phyloP scores from a whole-genome alignment of 1,140 invertebrate species.

The Ectropis grisescens region DNA sequence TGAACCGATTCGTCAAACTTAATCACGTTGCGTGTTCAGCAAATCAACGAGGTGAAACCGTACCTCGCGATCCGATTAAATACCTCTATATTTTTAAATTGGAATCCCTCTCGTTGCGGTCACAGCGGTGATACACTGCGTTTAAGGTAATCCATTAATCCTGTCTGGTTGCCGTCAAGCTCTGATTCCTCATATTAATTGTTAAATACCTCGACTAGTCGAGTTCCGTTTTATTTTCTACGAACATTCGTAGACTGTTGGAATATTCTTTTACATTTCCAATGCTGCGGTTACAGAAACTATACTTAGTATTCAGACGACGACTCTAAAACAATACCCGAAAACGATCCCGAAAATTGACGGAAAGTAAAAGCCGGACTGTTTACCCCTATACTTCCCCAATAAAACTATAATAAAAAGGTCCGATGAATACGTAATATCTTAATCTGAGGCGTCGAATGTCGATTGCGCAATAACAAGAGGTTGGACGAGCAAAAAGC shows the following conservation, averaged over 20 bases:
- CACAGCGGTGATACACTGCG: conserved; percentile 14
- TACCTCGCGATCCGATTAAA: conserved; percentile 10
- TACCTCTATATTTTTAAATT: conserved; percentile 13
- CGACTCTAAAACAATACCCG: too few species aligned
- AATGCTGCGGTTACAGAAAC: too few species aligned
- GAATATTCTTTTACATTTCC: too few species aligned
- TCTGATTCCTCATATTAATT: too few species aligned
- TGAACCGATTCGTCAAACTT: too few species aligned
- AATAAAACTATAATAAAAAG: conserved; percentile 22
- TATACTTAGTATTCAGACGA: too few species aligned
- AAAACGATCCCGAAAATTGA: too few species aligned
- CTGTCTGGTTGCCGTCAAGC: background rate
- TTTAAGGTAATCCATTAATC: conserved; percentile 24
- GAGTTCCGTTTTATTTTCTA: too few species aligned
- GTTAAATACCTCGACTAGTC: too few species aligned
- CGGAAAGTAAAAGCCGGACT: background rate
- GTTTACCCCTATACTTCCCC: conserved; percentile 1
- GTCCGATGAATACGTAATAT: conserved; percentile 54
- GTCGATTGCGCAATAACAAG: conserved; percentile 62
- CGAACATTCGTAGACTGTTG: too few species aligned
- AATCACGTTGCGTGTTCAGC: too few species aligned
- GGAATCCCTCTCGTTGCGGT: conserved; percentile 16
- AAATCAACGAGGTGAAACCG: conserved; percentile 3
- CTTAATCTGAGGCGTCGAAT: conserved; percentile 57
- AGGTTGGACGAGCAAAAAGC: conserved; percentile 62